Evolutionary conservation across 2,797 vertebrate genomes (phyloP), one percentile per base, ranked within the genome.

Genomic region (Coregonus suidteri): DNA sequence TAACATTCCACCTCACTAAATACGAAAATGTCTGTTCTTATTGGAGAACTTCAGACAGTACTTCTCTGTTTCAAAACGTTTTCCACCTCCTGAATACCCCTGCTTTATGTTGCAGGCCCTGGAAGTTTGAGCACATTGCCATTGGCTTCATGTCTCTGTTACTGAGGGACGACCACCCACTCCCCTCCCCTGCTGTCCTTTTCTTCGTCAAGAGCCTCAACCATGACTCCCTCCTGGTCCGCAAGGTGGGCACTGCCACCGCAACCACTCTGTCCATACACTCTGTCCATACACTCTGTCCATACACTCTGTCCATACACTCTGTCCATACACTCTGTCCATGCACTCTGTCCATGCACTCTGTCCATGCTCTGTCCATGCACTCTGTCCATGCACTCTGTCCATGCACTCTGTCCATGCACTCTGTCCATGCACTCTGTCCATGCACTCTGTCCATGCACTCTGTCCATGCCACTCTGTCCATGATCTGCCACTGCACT

Each of bases 121-220:
- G 98, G 98, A 99, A 99, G 89, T 99, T 98, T 2, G 98, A 99
- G 85, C 98, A 99, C 84, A 97, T 98, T 82, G 90, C 97, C 54
- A 97, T 99, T 56, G 97, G 97, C 30, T 97, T 98, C 87, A 91
- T 99, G 75, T 98, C 98, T 4, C 86, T 99, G 78, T 95, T 99
- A 66, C 89, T 99, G 88, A 95, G 98, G 88, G 98, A 99, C 62
- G 98, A 99, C 85, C 92, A 93, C 74, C 89, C 97, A 18, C 91
- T 99, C 77, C 98, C 97, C 35, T 82, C 91, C 35, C 88, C 94
- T 79, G 97, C 96, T 64, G 92, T 99, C 34, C 93, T 87, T 11
- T 99, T 98, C 91, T 98, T 99, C 52, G 95, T 99, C 81, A 92
- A 97, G 90, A 97, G 95, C 93, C 97, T 99, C 85, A 99, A 98